Evolutionary conservation across 2,888 invertebrate genomes (phyloP), one percentile per base, ranked within the genome.

Genomic region (Phyllotreta striolata): DNA sequence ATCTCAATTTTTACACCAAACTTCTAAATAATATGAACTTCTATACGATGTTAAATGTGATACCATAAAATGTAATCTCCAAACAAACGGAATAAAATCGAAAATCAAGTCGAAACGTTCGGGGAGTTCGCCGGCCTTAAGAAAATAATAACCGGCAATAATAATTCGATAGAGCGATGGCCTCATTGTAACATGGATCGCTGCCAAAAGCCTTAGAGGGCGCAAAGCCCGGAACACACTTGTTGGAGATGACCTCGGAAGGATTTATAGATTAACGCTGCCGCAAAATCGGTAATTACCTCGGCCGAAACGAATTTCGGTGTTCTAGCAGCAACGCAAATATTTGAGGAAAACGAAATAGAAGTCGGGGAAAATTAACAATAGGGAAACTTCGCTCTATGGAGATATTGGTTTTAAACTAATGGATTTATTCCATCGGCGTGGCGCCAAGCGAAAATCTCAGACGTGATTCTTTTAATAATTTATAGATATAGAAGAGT

Each of bases 231-330:
- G 35, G 65, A 62, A 49, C 62, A 65, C 58, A 65, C 65, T 62
- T 65, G 65, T 65, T 65, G 65, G 65, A 62, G 47, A 62, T 63
- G 54, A 59, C 58, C 58, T 51, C 47, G 58, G 40, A 59, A 24
- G 54, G 49, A 65, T 65, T 65, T 65, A 65, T 65, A 47, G 65
- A 59, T 57, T 47, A 58, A 62, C 65, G 44, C 39, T 57, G 54
- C 57, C 54, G 58, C 57, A 61, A 65, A 62, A 58, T 58, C 54
- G 24, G 62, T 62, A 65, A 65, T 65, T 65, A 62, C 62, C 54
- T 49, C 55, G 24, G 49, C 57, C 63, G 40, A 58, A 57, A 34
- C 54, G 41, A 60, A 60, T 43, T 60, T 60, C 52, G 24, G 10
- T 54, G 60, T 54, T 60, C 35, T n/a, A 43, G 6, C 8, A n/a